These are phyloP conservation scores for Heptranchias perlo DNA, from an alignment of 2,113 vertebrate genomes.

Conservation along the genomic window DNA sequence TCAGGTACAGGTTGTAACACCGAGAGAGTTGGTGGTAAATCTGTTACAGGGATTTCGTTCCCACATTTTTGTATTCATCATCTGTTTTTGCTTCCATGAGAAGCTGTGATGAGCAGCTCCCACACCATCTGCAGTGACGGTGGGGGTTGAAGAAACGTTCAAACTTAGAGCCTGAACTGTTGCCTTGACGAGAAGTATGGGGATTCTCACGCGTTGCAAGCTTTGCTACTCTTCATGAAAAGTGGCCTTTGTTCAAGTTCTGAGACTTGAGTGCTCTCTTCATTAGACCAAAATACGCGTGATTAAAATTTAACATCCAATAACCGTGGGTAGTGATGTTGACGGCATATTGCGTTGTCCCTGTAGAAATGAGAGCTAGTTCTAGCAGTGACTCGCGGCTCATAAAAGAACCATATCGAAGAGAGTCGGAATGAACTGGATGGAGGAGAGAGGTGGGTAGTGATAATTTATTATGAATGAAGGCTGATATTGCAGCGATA, in stretches of 20 bases:
- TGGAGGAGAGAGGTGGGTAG: slow-evolving; percentile 42
- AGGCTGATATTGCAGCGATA: slow-evolving; percentile 36
- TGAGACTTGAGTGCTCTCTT: background rate
- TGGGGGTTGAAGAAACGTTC: slow-evolving; percentile 44
- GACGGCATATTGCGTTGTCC: slow-evolving; percentile 18
- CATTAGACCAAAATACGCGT: background rate
- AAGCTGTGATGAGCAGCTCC: slow-evolving; percentile 45
- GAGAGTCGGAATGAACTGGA: slow-evolving; percentile 41
- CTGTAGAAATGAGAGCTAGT: slow-evolving; percentile 1
- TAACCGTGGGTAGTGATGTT: slow-evolving; percentile 17
- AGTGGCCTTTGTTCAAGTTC: slow-evolving; percentile 27
- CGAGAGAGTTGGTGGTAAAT: slow-evolving; percentile 14
- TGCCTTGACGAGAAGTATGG: slow-evolving; percentile 41
- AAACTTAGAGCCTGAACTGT: slow-evolving; percentile 39
- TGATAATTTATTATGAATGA: slow-evolving; percentile 41
- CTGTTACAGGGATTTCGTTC: slow-evolving; percentile 27
- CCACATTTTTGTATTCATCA: slow-evolving; percentile 27
- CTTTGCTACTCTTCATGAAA: background rate
- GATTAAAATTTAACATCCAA: slow-evolving; percentile 31
- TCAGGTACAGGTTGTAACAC: background rate
- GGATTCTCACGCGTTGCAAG: background rate
- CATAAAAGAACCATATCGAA: slow-evolving; percentile 8
- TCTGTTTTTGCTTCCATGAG: slow-evolving; percentile 33
- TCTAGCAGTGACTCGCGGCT: background rate
- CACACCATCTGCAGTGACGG: slow-evolving; percentile 47